Conservation (phyloP, 2,888 invertebrate species). For the Mellilla xanthometata region DNA sequence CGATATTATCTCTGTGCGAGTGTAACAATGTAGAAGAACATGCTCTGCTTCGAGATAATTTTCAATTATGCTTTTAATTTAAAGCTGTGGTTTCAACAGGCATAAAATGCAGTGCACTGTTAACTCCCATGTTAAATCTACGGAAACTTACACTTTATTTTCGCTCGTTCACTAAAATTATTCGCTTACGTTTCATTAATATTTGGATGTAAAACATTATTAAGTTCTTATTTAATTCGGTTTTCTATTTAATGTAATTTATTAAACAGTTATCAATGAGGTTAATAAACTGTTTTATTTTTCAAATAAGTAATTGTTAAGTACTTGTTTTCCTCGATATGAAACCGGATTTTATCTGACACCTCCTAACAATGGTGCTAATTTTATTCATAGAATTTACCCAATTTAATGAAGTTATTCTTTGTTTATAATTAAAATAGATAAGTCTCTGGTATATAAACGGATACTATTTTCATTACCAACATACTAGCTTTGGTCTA, state of each 20-base stretch:
- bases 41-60: slow-evolving; percentile 8
- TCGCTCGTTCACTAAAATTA: no score
- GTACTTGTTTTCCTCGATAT: neutral
- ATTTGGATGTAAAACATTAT: no score
- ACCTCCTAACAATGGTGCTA: neutral
- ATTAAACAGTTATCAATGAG: no score
- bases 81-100: neutral
- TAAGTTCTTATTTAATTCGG: no score
- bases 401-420: slow-evolving; percentile 1
- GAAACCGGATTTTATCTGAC: slow-evolving; percentile 28
- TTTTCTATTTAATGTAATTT: no score
- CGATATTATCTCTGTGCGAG: neutral
- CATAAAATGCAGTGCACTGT: neutral
- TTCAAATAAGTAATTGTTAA: no score
- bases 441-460: slow-evolving; percentile 10
- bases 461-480: neutral
- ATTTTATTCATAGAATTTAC: slow-evolving; percentile 14
- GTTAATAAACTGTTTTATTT: no score
- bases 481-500: neutral
- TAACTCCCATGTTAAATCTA: neutral
- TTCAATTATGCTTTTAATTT: neutral
- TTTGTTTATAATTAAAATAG: slow-evolving; percentile 1
- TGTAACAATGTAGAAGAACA: neutral
- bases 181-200: no score
- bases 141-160: no score